Evolutionary conservation across 2,888 invertebrate species (phyloP).

Genomic region (Pandemis corylana): DNA sequence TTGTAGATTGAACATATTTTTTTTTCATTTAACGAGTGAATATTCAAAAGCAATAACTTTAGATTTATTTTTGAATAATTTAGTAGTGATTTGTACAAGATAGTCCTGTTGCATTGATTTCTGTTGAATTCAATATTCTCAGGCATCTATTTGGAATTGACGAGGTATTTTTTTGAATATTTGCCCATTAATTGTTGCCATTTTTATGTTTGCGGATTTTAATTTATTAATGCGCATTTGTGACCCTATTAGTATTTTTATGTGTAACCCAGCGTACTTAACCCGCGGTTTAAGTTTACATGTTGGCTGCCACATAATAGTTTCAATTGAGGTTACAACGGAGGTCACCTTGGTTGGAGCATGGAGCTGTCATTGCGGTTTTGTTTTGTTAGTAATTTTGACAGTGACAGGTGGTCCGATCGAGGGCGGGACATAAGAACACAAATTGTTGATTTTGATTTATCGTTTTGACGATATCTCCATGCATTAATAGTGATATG

Average conservation of each 20-base stretch:
- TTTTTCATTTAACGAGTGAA: background rate
- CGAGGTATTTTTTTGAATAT: conserved; percentile 18
- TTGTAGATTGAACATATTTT: conserved; percentile 7
- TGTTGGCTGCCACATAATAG: background rate
- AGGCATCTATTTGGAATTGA: background rate
- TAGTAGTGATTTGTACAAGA: background rate
- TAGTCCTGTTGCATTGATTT: background rate
- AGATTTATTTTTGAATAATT: background rate
- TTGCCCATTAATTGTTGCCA: conserved; percentile 15
- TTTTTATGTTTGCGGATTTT: conserved; percentile 7
- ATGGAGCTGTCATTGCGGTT: background rate
- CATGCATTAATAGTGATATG: background rate
- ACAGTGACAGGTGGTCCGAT: background rate
- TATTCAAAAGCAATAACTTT: background rate
- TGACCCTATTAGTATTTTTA: background rate
- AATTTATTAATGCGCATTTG: background rate
- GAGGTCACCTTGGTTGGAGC: background rate
- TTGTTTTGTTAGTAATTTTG: background rate
- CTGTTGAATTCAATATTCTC: background rate
- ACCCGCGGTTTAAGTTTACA: background rate
- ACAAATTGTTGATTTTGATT: no score
- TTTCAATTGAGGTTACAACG: background rate
- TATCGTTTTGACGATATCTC: no score
- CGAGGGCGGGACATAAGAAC: no score
- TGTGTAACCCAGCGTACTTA: conserved; percentile 11